Evolutionary conservation across 2,113 vertebrate species (phyloP), one percentile per base, ranked within the genome.

Genomic region (Hyperoodon ampullatus): DNA sequence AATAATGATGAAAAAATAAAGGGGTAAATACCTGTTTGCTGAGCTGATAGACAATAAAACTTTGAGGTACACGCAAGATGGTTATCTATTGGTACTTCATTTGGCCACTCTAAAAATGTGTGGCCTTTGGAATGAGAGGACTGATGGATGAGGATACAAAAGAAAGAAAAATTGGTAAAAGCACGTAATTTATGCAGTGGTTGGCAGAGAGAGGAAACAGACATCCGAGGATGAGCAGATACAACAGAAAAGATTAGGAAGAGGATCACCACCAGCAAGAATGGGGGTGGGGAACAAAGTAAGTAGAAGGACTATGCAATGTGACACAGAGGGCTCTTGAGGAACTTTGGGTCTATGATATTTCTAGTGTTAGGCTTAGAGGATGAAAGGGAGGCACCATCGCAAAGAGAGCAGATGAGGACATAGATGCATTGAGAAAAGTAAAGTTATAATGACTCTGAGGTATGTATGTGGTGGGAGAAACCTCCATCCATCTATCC

Each of bases 1-100:
- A 95, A 71, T n/a, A 84, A 65, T 9, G n/a, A 92, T 53, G 58
- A 81, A 65, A 87, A 87, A 44, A 86, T 26, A 88, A 60, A 63
- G 66, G 55, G n/a, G 33, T 60, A 82, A 78, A 85, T 78, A 90
- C 7, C 44, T 80, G 68, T 81, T 93, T 96, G 39, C 80, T 80
- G 47, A 8, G 26, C 55, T 77, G 8, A 44, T 68, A 88, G 60
- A 84, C 84, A 65, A 66, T 8, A 84, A 83, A 85, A 42, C 26
- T 33, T 81, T 66, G 33, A 47, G 16, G 24, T 35, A 77, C 19
- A 53, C 6, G 3, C 72, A 81, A 74, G 19, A 86, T 19, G 86
- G 74, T 86, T 86, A 61, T 8, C 60, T n/a, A 55, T 35, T 63
- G 42, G 61, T 33, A 75, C 39, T 63, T 78, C 24, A 95, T 16